phyloP scores from a whole-genome alignment of 2,888 invertebrate species.

The Andrena haemorrhoa region DNA sequence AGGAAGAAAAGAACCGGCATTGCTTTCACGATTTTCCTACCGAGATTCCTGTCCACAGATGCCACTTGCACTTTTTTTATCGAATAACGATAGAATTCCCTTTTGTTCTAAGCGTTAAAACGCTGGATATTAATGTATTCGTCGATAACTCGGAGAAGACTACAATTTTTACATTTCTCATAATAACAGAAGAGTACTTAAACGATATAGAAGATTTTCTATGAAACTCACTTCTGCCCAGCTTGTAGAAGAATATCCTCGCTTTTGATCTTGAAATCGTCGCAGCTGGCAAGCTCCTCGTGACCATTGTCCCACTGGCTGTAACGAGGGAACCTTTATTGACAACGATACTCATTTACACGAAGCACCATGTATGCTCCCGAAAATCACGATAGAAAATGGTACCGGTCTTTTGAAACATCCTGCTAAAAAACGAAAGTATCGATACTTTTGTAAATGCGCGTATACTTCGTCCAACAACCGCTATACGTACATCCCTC shows the following conservation, averaged over 20 bases:
- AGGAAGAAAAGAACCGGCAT: neutral
- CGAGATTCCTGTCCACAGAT: neutral
- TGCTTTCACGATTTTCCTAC: neutral
- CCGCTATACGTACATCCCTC: neutral
- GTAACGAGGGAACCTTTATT: slow-evolving; percentile 61
- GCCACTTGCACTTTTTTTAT: neutral
- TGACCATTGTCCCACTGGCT: slow-evolving; percentile 62
- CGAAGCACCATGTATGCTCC: slow-evolving; percentile 38
- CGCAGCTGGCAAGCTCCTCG: slow-evolving; percentile 41
- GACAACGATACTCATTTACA: slow-evolving; percentile 60
- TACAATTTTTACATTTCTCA: no score
- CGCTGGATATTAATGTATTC: neutral
- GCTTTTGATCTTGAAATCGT: slow-evolving; percentile 51
- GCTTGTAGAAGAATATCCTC: slow-evolving; percentile 49
- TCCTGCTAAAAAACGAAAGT: neutral
- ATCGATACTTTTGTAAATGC: slow-evolving; percentile 47
- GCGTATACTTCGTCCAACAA: neutral
- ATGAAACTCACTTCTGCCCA: slow-evolving; percentile 58
- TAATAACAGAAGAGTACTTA: no score
- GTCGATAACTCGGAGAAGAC: neutral
- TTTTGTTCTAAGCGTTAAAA: no score
- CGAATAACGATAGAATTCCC: no score
- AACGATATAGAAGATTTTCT: neutral
- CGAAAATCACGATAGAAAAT: slow-evolving; percentile 1
- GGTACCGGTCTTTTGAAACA: slow-evolving; percentile 8